Conservation (phyloP, 2,113 vertebrate genomes). For the Barnardius zonarius region DNA sequence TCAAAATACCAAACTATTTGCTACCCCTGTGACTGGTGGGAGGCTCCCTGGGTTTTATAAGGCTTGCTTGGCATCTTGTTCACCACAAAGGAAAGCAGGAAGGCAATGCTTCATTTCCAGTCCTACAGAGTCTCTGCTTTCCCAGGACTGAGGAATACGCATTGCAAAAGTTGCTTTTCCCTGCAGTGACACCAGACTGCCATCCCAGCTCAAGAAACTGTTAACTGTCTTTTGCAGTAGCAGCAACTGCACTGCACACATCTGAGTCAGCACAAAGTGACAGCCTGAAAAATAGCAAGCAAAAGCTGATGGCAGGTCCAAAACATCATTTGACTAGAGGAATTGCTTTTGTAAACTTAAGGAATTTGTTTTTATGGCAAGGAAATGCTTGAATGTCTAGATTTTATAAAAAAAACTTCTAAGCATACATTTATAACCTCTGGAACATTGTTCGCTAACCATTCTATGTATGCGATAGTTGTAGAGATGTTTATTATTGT, state of each 20-base stretch:
- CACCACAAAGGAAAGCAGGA: not conserved
- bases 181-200: not conserved
- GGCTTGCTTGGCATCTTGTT: not conserved
- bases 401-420: not conserved
- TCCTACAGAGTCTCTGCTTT: not conserved
- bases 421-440: not conserved
- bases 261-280: conserved; percentile 24
- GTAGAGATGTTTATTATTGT: not conserved
- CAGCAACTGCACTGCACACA: not conserved
- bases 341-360: not conserved
- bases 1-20: not conserved
- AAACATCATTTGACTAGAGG: not conserved
- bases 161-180: not conserved
- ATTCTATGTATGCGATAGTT: not conserved
- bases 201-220: not conserved
- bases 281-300: not conserved
- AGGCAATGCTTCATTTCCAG: not conserved
- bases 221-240: not conserved
- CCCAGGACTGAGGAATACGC: not conserved
- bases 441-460: not conserved
- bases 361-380: not conserved
- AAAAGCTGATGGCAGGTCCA: not conserved
- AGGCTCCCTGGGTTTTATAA: not conserved
- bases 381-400: not conserved
- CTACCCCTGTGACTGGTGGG: not conserved